These are phyloP conservation scores for Phasianus colchicus DNA, from an alignment of 2,113 vertebrate species.

Conservation along the genomic window DNA sequence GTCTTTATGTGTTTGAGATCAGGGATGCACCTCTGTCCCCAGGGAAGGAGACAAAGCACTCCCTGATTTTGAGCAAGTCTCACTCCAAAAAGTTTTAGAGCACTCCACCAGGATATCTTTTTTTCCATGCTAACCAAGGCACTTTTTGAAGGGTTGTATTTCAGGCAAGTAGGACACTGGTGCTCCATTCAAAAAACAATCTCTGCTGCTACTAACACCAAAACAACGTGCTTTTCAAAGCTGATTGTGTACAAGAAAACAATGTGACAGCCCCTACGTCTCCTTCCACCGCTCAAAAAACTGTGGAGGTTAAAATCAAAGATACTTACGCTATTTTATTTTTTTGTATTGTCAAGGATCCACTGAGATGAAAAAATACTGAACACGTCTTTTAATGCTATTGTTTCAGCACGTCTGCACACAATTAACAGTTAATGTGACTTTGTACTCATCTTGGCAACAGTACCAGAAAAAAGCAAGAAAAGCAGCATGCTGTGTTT, in stretches of 20 bases:
- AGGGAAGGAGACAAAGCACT: not conserved
- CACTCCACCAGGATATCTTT: not conserved
- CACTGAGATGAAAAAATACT: not conserved
- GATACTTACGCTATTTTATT: not conserved
- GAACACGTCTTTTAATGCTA: not conserved
- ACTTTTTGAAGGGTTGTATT: not conserved
- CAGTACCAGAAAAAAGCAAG: not conserved
- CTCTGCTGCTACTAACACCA: not conserved
- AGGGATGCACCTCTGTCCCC: not conserved
- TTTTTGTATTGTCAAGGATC: not conserved
- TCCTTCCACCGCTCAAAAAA: not conserved
- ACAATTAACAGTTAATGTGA: not conserved
- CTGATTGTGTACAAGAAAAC: not conserved
- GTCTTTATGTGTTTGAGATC: not conserved
- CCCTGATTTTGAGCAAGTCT: not conserved
- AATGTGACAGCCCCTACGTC: not conserved
- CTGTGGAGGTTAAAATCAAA: not conserved
- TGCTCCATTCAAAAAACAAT: not conserved
- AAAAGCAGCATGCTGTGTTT: not conserved
- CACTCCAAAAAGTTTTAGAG: not conserved
- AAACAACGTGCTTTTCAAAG: not conserved
- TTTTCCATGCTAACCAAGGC: not conserved
- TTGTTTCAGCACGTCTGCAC: not conserved
- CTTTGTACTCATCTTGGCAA: not conserved
- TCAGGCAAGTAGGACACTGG: rapidly evolving